Conservation (phyloP, 2,797 vertebrate genomes). For the Falco biarmicus region DNA sequence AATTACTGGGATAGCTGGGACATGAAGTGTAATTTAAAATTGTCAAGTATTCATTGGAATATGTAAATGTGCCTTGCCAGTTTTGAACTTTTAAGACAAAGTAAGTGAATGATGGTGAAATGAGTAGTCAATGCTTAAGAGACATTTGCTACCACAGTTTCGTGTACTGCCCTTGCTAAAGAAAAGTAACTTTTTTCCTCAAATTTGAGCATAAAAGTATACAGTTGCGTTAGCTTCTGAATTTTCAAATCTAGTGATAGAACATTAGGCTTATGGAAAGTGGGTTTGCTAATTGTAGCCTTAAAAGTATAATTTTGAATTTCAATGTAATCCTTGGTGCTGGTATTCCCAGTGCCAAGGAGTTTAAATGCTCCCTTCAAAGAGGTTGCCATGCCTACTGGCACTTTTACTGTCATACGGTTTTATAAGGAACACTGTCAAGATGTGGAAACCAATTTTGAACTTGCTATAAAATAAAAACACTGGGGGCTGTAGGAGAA, state of each 20-base stretch:
- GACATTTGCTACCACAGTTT: slow-evolving; percentile 75
- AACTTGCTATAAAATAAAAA: slow-evolving; percentile 47
- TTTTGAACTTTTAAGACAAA: slow-evolving; percentile 79
- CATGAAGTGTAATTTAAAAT: slow-evolving; percentile 86
- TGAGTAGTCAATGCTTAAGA: slow-evolving; percentile 77
- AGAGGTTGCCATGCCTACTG: slow-evolving; percentile 84
- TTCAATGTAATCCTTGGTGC: slow-evolving; percentile 85
- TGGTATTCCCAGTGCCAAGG: slow-evolving; percentile 80
- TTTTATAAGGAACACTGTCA: slow-evolving; percentile 85
- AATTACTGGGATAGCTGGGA: slow-evolving; percentile 86
- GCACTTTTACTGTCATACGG: slow-evolving; percentile 83
- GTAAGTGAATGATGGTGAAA: slow-evolving; percentile 77
- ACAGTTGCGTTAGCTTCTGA: slow-evolving; percentile 74
- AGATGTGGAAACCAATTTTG: slow-evolving; percentile 77
- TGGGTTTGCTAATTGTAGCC: slow-evolving; percentile 82
- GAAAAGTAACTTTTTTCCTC: slow-evolving; percentile 67
- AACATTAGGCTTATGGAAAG: slow-evolving; percentile 75
- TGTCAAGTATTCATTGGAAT: slow-evolving; percentile 87
- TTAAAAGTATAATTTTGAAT: slow-evolving; percentile 80
- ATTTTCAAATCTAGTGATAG: slow-evolving; percentile 70
- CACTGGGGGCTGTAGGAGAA: slow-evolving; percentile 67
- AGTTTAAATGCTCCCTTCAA: slow-evolving; percentile 80
- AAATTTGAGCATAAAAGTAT: slow-evolving; percentile 72
- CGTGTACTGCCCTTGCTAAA: slow-evolving; percentile 79
- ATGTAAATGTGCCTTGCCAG: slow-evolving; percentile 87